phyloP scores from a whole-genome alignment of 2,113 vertebrate species.

The Prunella fulvescens region DNA sequence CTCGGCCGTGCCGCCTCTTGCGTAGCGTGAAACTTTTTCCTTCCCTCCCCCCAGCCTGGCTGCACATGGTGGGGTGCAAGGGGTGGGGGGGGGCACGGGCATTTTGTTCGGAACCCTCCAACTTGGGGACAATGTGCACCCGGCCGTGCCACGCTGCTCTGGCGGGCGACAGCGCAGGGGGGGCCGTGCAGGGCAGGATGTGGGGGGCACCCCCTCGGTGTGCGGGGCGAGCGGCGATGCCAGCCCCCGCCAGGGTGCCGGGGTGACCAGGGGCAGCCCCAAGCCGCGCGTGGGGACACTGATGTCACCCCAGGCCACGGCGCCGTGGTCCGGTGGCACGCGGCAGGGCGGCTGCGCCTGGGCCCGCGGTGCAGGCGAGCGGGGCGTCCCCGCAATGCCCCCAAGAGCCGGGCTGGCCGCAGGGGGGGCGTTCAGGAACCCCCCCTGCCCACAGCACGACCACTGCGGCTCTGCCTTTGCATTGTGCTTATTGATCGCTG shows the following conservation, averaged over 20 bases:
- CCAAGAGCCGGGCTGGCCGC: fast-evolving
- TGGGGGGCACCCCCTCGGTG: background rate
- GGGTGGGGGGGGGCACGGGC: background rate
- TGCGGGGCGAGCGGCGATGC: background rate
- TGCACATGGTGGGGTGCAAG: background rate
- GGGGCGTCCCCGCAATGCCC: background rate
- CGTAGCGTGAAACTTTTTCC: background rate
- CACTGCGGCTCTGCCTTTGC: conserved; percentile 20
- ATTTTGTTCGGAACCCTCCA: background rate
- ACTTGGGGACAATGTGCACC: background rate
- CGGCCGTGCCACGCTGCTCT: background rate
- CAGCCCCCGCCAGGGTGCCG: fast-evolving
- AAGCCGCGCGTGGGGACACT: background rate
- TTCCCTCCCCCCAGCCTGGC: background rate
- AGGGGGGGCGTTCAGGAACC: background rate
- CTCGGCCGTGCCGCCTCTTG: background rate
- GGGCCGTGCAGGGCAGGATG: background rate
- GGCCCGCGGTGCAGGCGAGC: background rate
- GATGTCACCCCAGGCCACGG: background rate
- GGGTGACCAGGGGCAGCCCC: background rate
- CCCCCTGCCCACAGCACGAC: background rate
- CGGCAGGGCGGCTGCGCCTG: background rate
- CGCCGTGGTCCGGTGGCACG: background rate
- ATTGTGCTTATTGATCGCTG: conserved; percentile 36
- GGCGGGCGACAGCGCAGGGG: background rate